A percentile compares a stretch with the other conserved stretches of the same genome.
Conservation (phyloP, 2,113 vertebrate species). For the Parus major region DNA sequence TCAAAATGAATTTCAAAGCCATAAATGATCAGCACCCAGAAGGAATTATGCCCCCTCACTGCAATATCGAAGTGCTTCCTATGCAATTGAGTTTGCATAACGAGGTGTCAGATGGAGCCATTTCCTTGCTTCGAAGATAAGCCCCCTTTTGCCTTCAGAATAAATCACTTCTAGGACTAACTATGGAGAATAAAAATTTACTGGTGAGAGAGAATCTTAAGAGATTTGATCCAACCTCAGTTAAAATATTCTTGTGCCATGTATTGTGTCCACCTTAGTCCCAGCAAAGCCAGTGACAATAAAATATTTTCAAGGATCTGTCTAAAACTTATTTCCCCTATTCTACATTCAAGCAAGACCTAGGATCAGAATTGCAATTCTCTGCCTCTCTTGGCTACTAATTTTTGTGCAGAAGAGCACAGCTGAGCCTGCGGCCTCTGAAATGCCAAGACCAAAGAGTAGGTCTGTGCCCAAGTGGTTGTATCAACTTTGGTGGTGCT, state of each 20-base stretch:
- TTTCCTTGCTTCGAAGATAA: neutral
- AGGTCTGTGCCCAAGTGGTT: neutral
- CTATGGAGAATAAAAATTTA: neutral
- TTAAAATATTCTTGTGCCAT: neutral
- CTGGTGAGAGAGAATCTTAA: neutral
- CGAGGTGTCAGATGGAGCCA: neutral
- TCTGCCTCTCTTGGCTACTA: neutral
- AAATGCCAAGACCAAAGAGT: neutral
- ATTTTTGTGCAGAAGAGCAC: neutral
- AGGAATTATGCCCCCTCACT: neutral
- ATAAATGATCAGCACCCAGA: neutral
- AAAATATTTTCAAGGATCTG: neutral
- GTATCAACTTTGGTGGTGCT: neutral
- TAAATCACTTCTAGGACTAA: neutral
- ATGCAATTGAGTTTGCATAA: neutral
- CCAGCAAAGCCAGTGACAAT: neutral
- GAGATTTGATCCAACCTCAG: neutral
- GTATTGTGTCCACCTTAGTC: fast-evolving
- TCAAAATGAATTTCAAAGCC: neutral
- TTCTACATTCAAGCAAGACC: neutral
- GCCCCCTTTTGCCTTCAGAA: neutral
- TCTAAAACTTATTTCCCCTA: neutral
- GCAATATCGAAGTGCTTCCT: neutral
- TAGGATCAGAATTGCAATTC: neutral
- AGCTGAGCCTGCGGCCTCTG: neutral